These are phyloP conservation scores for Pedetes capensis DNA, from an alignment of 2,113 vertebrate genomes.

Conservation along the genomic window DNA sequence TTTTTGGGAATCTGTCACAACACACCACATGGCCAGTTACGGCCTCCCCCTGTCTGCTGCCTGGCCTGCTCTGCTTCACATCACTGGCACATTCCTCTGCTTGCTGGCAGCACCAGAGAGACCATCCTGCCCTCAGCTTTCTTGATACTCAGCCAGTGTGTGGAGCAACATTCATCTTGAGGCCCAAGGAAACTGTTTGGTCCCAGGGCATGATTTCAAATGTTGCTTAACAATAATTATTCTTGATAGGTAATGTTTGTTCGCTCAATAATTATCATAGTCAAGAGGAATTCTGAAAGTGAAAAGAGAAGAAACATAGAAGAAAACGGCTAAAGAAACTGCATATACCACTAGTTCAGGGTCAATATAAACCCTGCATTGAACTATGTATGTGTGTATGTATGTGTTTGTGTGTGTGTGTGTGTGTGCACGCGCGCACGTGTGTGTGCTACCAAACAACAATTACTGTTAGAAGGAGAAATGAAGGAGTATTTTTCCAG, in stretches of 20 bases:
- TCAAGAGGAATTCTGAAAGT: neutral
- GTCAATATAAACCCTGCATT: neutral
- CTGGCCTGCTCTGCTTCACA: neutral
- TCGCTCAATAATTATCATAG: neutral
- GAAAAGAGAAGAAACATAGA: neutral
- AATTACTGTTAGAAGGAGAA: neutral
- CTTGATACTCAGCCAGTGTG: neutral
- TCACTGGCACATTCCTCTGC: neutral
- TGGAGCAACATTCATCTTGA: neutral
- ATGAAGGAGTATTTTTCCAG: slow-evolving; percentile 14
- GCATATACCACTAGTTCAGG: neutral
- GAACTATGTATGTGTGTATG: fast-evolving
- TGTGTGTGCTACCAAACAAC: neutral
- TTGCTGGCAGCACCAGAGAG: neutral
- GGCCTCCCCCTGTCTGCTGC: neutral
- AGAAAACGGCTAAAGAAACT: neutral
- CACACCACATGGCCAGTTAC: neutral
- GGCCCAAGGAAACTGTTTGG: neutral
- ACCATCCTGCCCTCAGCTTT: neutral
- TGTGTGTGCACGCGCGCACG: neutral
- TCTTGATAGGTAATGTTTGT: neutral
- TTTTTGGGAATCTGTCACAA: slow-evolving; percentile 38
- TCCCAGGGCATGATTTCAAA: neutral
- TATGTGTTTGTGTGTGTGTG: neutral
- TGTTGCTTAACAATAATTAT: neutral